phyloP scores from a whole-genome alignment of 2,888 invertebrate species.

The Hyposoter didymator region DNA sequence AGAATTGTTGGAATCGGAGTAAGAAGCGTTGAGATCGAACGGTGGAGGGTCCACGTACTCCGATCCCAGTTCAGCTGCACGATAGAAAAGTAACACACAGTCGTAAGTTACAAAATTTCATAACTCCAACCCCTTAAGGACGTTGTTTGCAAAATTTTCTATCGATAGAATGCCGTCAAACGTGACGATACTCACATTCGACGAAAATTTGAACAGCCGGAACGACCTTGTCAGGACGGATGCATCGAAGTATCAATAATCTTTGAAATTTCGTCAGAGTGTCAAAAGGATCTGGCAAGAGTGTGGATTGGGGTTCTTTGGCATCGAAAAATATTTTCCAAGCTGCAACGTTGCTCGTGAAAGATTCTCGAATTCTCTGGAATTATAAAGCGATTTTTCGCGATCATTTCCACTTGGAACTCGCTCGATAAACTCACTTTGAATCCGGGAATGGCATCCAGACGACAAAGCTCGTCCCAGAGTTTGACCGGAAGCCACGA shows the following conservation, averaged over 20 bases:
- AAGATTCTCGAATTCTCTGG: conserved; percentile 88
- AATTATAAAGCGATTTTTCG: conserved; percentile 20
- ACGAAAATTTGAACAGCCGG: conserved; percentile 91
- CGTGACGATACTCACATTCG: conserved; percentile 83
- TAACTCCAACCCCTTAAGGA: too few species aligned
- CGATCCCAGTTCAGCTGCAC: conserved; percentile 89
- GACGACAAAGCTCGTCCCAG: conserved; percentile 92
- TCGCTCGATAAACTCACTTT: conserved; percentile 76
- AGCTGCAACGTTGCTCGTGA: conserved; percentile 85
- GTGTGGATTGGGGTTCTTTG: conserved; percentile 89
- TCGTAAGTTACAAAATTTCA: too few species aligned
- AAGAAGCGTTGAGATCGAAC: conserved; percentile 94
- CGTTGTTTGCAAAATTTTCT: too few species aligned
- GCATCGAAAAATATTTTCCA: conserved; percentile 93
- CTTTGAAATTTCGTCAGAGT: conserved; percentile 89
- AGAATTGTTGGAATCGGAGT: conserved; percentile 93
- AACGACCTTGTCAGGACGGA: conserved; percentile 95
- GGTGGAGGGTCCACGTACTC: conserved; percentile 95
- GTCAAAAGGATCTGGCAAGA: conserved; percentile 90
- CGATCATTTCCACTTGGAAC: background rate
- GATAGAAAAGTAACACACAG: conserved; percentile 23
- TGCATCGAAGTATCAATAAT: conserved; percentile 91
- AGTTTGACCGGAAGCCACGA: conserved; percentile 89
- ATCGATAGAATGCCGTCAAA: too few species aligned
- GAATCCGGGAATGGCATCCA: conserved; percentile 86